phyloP scores from a whole-genome alignment of 2,888 invertebrate species.

The Venusia cambrica region DNA sequence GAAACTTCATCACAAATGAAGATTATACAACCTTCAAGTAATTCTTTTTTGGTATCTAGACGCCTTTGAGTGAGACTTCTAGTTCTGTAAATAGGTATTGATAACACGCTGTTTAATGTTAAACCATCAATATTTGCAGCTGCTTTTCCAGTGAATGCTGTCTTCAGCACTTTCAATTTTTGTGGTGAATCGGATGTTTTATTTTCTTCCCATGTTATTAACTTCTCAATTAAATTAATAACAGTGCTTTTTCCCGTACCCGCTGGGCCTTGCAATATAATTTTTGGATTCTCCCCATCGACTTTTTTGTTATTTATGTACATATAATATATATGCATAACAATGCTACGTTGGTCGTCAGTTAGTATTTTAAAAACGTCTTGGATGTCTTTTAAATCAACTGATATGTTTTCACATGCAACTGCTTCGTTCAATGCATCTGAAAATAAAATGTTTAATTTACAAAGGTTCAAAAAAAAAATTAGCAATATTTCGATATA shows the following conservation, averaged over 20 bases:
- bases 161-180: neutral
- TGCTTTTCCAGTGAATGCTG: neutral
- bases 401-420: no score
- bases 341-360: no score
- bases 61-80: neutral
- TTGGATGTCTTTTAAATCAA: no score
- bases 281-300: neutral
- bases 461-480: no score
- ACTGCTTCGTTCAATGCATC: no score
- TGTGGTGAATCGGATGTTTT: constrained; percentile 6
- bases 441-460: no score
- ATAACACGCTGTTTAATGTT: neutral
- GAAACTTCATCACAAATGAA: neutral
- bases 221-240: neutral
- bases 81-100: neutral
- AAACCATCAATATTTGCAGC: neutral
- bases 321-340: neutral
- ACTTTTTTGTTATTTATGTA: neutral
- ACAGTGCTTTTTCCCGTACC: neutral
- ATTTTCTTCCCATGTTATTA: constrained; percentile 14
- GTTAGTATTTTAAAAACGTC: no score
- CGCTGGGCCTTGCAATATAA: neutral
- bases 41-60: neutral
- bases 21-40: neutral
- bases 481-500: no score